Evolutionary conservation across 1,140 invertebrate genomes (phyloP), one percentile per base, ranked within the genome.

Genomic region (Drosophila murphyi): DNA sequence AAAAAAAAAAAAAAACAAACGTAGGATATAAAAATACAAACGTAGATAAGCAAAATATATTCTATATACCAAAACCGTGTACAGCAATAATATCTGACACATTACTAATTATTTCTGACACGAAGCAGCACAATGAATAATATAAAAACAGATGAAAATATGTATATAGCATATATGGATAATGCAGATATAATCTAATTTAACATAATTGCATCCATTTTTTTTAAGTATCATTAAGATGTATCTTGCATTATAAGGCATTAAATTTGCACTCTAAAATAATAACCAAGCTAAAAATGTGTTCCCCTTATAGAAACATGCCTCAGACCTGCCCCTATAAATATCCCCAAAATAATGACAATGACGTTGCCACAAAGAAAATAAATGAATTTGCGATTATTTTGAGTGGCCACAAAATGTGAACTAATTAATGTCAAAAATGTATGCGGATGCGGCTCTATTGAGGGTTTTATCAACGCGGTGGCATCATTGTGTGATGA

Each of bases 351-450:
- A n/a, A 61, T 72, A 64, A 65, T 64, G 72, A 50, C 67, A 76
- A 75, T 82, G 80, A 83, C 80, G 63, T 65, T 72, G 54, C 35
- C 61, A 61, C 12, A 63, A 61, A 67, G 47, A 67, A 50, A n/a
- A 3, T n/a, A 37, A 51, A 37, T 48, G 65, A 55, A 52, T 56
- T 63, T 63, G 59, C 43, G 47, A 45, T 12, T 54, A 59, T 63
- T 76, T 57, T 54, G 69, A 72, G 75, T 78, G 60, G 31, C 71
- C 69, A 61, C 63, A 71, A 76, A 88, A 77, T 87, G 76, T 71
- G 78, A 60, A 56, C 80, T 83, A 87, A 87, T 87, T 88, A 88
- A 88, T 86, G 82, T 71, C 79, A 63, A 60, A 59, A 61, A 79
- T 72, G 51, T 71, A 56, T 78, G 47, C 47, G 65, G 51, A 50